A percentile compares a stretch with the other conserved stretches of the same genome.
phyloP scores from a whole-genome alignment of 2,888 invertebrate genomes.

The Arenicola marina region DNA sequence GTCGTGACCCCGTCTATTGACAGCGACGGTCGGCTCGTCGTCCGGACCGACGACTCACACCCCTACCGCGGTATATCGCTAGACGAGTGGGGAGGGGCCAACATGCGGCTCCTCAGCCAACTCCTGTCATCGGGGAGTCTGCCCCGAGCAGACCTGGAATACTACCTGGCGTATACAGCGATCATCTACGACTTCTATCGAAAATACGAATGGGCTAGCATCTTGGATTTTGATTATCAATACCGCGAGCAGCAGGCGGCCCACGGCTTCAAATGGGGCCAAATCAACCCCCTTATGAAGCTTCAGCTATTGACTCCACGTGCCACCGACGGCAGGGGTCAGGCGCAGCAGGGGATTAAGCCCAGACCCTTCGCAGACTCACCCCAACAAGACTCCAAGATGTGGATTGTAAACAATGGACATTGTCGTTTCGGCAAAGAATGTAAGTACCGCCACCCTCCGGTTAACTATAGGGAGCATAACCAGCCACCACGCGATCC shows the following conservation, averaged over 20 bases:
- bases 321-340: no score
- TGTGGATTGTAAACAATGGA: neutral
- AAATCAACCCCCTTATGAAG: neutral
- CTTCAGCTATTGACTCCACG: neutral
- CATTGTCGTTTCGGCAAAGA: neutral
- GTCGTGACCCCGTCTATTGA: neutral
- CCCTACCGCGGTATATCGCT: neutral
- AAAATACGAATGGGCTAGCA: no score
- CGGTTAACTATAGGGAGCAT: no score
- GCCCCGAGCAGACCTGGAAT: neutral
- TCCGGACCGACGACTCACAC: neutral
- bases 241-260: slow-evolving; percentile 3
- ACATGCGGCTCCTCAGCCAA: neutral
- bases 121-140: neutral
- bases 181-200: neutral
- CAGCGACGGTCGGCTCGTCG: neutral
- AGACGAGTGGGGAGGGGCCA: neutral
- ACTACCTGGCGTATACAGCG: neutral
- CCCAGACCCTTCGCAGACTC: no score
- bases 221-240: slow-evolving; percentile 1
- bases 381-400: neutral
- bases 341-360: no score
- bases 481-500: no score
- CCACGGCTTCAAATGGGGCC: neutral
- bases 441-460: neutral